phyloP scores from a whole-genome alignment of 2,113 vertebrate genomes.

The Tiliqua scincoides region DNA sequence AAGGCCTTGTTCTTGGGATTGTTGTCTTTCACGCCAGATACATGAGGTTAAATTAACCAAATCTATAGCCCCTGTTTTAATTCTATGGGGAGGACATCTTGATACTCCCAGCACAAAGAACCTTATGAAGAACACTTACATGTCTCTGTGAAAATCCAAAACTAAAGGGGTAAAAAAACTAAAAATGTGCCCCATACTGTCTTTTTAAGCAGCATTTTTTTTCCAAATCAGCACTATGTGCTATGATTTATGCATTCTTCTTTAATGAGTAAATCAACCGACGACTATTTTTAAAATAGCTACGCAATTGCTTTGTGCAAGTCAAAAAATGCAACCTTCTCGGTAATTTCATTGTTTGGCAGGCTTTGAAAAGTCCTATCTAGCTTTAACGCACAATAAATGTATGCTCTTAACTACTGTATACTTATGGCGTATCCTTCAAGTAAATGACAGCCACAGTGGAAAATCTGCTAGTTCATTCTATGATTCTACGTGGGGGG shows the following conservation, averaged over 20 bases:
- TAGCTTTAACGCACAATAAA: background rate
- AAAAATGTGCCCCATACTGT: background rate
- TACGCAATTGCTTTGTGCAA: background rate
- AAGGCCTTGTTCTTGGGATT: conserved; percentile 20
- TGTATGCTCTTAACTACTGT: background rate
- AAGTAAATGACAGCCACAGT: background rate
- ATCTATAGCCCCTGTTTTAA: background rate
- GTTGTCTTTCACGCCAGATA: conserved; percentile 3
- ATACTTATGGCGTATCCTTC: background rate
- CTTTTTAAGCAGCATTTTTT: background rate
- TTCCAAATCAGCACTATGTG: fast-evolving
- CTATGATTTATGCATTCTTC: background rate
- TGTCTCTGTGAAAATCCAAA: background rate
- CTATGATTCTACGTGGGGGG: background rate
- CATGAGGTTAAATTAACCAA: conserved; percentile 45
- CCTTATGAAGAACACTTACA: background rate
- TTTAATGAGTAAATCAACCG: background rate
- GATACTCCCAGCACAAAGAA: background rate
- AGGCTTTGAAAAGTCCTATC: background rate
- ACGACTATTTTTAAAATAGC: background rate
- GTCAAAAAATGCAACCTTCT: background rate
- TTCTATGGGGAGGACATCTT: background rate
- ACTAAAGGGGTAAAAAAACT: background rate
- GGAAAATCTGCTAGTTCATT: background rate
- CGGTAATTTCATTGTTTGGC: background rate